Base-by-base conservation (phyloP, 2,797 vertebrate genomes). In the Molothrus ater region DNA sequence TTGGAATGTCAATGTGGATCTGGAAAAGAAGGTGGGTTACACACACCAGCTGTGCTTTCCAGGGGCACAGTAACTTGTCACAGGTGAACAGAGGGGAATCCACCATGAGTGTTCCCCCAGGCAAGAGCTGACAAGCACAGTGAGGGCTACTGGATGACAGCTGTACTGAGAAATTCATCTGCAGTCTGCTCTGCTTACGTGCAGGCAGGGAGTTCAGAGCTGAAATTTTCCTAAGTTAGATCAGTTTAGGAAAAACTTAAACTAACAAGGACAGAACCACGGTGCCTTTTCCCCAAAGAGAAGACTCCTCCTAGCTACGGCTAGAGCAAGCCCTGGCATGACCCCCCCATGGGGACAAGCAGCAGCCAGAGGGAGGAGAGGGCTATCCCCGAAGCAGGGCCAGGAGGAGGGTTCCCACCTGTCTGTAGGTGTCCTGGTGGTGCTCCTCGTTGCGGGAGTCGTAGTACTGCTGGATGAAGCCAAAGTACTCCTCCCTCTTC, bases 1-100 rank as follows among this genome's bases (percentile, higher is more conserved):
- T 98, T 56, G 99, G 99, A 98, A 99, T 99, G 97, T 99, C 99
- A 17, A 99, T 99, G 98, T 99, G 99, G 96, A 99, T 99, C 99
- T 99, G 97, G 91, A 98, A 98, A 70, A 96, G 54, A 96, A 12
- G 6, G 18, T 9, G 34, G 40, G 79, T 95, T 83, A 80, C 16
- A 85, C 6, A 22, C 26, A 65, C 29, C 57, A 86, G 76, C 34
- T 11, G 1, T 38, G 59, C 73, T 54, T 74, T 59, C 11, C 40
- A 29, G 53, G 51, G 53, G 15, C 31, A 78, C 45, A 56, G 0
- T 19, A 93, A 82, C 40, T 71, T 73, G 53, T 53, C 45, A 42
- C 36, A 50, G 45, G 57, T 29, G 40, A 25, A 29, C 26, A 53
- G 19, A 43, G 17, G 29, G 25, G 7, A 64, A 72, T 31, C 36